Evolutionary conservation across 1,140 invertebrate species (phyloP), one percentile per base, ranked within the genome.

Genomic region (Caenorhabditis latens): DNA sequence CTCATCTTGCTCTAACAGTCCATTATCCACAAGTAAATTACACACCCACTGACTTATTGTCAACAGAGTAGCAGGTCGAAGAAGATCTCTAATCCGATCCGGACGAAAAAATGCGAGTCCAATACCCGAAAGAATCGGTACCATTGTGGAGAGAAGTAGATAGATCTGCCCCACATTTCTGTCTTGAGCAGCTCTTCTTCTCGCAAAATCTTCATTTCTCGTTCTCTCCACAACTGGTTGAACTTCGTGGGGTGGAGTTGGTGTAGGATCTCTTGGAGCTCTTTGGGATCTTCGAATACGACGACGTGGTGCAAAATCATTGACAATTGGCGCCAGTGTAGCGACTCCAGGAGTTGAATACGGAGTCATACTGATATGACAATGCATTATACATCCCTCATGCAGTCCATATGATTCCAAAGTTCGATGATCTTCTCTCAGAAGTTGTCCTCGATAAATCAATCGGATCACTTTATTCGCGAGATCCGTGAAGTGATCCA

Each of bases 391-490:
- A 79, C 71, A 24, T 50, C 71, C 71, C 13, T 4, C 32, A 53
- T 79, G 71, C 4, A 79, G 7, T 24, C 71, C 71, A n/a, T 79
- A 79, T 13, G 43, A 40, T 50, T 50, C n/a, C 24, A 79, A 46
- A 21, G 71, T 79, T 11, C 46, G 19, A 0, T 21, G n/a, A 9
- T 79, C 71, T 24, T 79, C 71, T 53, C 71, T n/a, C 4, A 79
- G n/a, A 79, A 79, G 71, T 79, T 79, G 71, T 6, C 71, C 71
- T 79, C 24, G 71, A 50, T 53, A 79, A 6, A 79, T 79, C 21
- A 79, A 24, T 11, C 71, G 43, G 11, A 79, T 53, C 2, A 79
- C 71, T 13, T 79, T 48, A 50, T 79, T 79, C 0, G 71, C 5
- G 2, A 50, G 46, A 79, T 79, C 40, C n/a, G 71, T 79, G 21